These are phyloP conservation scores for Perithous albicinctus DNA, from an alignment of 2,888 invertebrate species.

Conservation along the genomic window DNA sequence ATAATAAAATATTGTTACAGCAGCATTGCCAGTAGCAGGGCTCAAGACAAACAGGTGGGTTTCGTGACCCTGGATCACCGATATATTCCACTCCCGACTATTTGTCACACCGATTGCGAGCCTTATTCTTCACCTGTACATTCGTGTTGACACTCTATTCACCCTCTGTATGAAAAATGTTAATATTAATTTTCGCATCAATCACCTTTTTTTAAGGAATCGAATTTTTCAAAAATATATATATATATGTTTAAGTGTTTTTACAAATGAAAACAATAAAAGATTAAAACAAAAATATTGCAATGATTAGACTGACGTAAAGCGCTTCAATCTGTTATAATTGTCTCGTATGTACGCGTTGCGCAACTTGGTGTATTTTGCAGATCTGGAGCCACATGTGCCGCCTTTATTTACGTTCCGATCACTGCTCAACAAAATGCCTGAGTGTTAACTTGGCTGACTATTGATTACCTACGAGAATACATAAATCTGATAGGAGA, in stretches of 20 bases:
- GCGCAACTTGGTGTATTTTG: constrained; percentile 48
- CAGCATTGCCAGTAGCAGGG: constrained; percentile 54
- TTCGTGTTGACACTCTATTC: not conserved
- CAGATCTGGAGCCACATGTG: constrained; percentile 31
- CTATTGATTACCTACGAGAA: constrained; percentile 77
- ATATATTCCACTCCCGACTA: constrained; percentile 23
- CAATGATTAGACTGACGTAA: too few relatives aligned
- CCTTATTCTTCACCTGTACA: constrained; percentile 21
- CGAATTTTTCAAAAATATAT: not conserved
- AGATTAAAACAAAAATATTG: too few relatives aligned
- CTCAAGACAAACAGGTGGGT: constrained; percentile 65
- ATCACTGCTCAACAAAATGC: constrained; percentile 77
- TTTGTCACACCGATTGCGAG: constrained; percentile 50
- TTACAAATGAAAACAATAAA: too few relatives aligned
- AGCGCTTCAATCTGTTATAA: too few relatives aligned
- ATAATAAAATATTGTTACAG: constrained; percentile 62
- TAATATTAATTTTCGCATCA: not conserved
- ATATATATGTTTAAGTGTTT: too few relatives aligned
- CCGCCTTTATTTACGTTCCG: constrained; percentile 73
- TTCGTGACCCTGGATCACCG: constrained; percentile 55
- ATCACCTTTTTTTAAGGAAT: not conserved
- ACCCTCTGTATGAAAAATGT: not conserved
- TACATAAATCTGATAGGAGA: constrained; percentile 77
- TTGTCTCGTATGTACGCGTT: constrained; percentile 49
- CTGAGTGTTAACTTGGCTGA: constrained; percentile 74